Percentiles rank a stretch among this genome's conserved stretches.
Evolutionary conservation across 2,113 vertebrate genomes (phyloP).

Genomic region (Oncorhynchus keta): DNA sequence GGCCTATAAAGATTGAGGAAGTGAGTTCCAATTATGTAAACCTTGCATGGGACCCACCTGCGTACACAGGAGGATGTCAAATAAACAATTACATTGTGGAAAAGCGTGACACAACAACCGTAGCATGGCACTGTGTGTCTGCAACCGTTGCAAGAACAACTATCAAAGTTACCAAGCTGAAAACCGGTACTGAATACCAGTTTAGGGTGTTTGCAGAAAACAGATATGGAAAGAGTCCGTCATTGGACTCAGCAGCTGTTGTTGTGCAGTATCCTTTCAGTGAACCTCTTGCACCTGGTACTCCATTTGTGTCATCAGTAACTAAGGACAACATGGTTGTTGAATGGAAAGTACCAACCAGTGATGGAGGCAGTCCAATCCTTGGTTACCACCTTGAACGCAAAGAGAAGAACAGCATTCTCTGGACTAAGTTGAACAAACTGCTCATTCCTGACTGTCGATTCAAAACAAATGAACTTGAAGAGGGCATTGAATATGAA

Average conservation of each 20-base stretch:
- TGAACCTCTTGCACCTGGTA: conserved; percentile 87
- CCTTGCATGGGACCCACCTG: conserved; percentile 92
- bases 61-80: conserved; percentile 93
- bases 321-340: conserved; percentile 93
- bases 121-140: conserved; percentile 91
- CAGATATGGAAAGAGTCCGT: conserved; percentile 90
- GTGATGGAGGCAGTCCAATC: conserved; percentile 91
- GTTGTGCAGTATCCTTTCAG: conserved; percentile 94
- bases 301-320: conserved; percentile 83
- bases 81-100: conserved; percentile 98
- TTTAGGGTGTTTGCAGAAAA: conserved; percentile 97
- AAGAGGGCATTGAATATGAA: conserved; percentile 98
- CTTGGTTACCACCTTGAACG: conserved; percentile 94
- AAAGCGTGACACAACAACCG: conserved; percentile 94
- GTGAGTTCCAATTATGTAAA: conserved; percentile 87
- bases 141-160: conserved; percentile 97
- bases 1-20: conserved; percentile 93
- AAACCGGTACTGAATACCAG: conserved; percentile 93
- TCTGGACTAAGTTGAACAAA: conserved; percentile 94
- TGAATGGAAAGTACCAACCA: conserved; percentile 90
- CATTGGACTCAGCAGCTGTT: conserved; percentile 83
- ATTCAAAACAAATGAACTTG: conserved; percentile 90
- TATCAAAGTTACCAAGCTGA: conserved; percentile 91
- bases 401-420: conserved; percentile 96
- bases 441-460: conserved; percentile 86